Base-by-base conservation (phyloP, 2,888 invertebrate genomes). In the Caprella mutica region DNA sequence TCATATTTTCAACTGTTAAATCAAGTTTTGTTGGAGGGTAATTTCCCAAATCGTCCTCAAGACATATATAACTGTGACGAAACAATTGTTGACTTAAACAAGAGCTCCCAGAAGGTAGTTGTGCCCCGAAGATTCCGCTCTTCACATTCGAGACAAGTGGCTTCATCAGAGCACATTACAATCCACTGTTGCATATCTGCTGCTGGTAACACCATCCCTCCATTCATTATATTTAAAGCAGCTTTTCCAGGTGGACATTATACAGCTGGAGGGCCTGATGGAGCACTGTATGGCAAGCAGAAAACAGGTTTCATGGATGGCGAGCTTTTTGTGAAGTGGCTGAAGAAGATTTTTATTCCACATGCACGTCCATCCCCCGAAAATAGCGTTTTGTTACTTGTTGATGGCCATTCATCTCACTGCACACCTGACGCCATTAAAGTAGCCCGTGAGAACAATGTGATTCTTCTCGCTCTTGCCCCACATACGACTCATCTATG, bases 61-160 rank as follows among this genome's bases (percentile, higher is more conserved):
- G 40, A 40, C 17, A n/a, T 40, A 17, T 40, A n/a, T 5, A 40
- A 40, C 40, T 40, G 40, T 40, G 40, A 40, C 40, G 40, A 40
- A 8, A 8, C 40, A 9, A 19, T 40, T 5, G 17, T 40, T 40
- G 40, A 40, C 40, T n/a, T 5, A 40, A 40, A 40, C 19, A 40
- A 40, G 19, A 17, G 17, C 8, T 9, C 40, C 5, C 40, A 40
- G 19, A n/a, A 40, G 17, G 40, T 40, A 40, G 40, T 40, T 5
- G 40, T 40, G 8, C 40, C 40, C 6, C 6, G 40, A 5, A 6
- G 40, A 5, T 17, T 40, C 17, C 8, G n/a, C 6, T 17, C 40
- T 40, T n/a, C 40, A 6, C 40, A 40, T n/a, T 40, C 40, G 6
- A n/a, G 40, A 8, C 8, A 6, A 5, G 40, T 40, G 19, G 6